Conservation (phyloP, 2,888 invertebrate genomes). For the Leucozona laternaria region DNA sequence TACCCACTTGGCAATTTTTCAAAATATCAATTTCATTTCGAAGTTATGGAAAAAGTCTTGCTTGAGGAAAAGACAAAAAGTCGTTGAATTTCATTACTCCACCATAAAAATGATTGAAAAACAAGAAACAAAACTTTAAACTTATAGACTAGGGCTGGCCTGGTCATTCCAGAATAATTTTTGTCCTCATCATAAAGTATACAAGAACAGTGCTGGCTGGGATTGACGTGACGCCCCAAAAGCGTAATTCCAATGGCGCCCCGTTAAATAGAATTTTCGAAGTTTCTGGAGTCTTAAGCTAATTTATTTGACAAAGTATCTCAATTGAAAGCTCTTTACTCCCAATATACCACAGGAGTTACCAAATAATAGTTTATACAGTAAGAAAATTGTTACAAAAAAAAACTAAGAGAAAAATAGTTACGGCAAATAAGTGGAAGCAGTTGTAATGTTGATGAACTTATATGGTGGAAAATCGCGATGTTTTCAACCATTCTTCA, state of each 20-base stretch:
- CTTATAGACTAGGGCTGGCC: neutral
- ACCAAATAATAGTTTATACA: too few relatives aligned
- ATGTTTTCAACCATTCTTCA: too few relatives aligned
- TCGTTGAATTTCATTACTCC: conserved; percentile 35
- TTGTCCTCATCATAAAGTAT: neutral
- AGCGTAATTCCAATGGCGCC: neutral
- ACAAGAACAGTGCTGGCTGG: neutral
- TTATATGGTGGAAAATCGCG: too few relatives aligned
- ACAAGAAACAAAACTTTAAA: conserved; percentile 7
- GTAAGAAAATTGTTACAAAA: too few relatives aligned
- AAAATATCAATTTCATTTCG: conserved; percentile 72
- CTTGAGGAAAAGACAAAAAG: conserved; percentile 24
- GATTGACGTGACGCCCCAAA: neutral
- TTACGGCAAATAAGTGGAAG: too few relatives aligned
- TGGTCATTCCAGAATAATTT: conserved; percentile 16
- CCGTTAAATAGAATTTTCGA: neutral
- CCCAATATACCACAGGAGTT: too few relatives aligned
- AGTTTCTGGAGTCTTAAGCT: neutral
- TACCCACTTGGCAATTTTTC: conserved; percentile 72
- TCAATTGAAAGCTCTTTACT: too few relatives aligned
- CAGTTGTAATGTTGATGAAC: too few relatives aligned
- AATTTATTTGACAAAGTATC: too few relatives aligned
- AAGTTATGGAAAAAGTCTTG: conserved; percentile 29
- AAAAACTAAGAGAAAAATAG: too few relatives aligned
- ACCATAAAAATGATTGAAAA: conserved; percentile 12